Evolutionary conservation across 2,113 vertebrate genomes (phyloP), one percentile per base, ranked within the genome.

Genomic region (Pachyramphus minor): DNA sequence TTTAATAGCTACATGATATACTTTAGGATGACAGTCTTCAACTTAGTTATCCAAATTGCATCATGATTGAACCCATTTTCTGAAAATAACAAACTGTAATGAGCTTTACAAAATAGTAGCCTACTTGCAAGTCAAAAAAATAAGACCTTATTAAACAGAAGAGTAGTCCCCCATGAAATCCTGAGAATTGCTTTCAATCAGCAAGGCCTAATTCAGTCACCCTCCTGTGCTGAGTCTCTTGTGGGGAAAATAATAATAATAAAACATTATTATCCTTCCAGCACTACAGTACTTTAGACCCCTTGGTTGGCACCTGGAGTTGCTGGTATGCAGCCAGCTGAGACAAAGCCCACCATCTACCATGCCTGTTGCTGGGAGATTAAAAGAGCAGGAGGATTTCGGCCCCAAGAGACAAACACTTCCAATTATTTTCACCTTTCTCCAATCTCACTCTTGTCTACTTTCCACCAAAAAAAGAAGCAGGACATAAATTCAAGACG

Each of bases 31-130:
- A 80, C 88, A 94, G 58, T 68, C 50, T 90, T 94, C 83, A 89
- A 71, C 62, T 72, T 86, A 41, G 75, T 94, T 95, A 93, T 87
- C 92, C 91, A 84, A 96, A 95, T 64, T 88, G 56, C 90, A 96
- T 94, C 93, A 67, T 74, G 82, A 96, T 80, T 84, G 68, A 86
- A 56, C 27, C 59, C 67, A 95, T 94, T 88, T 96, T 88, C 76
- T 63, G 79, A 86, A 81, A 80, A 90, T 68, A 90, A 73, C 35
- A 71, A 87, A 77, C 50, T 81, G 55, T 77, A 95, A 78, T 42
- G 56, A 92, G 47, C 56, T 93, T 89, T 75, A 88, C 27, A 84
- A 81, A 95, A 81, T 25, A 55, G 73, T 7, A 87, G 41, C n/a
- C 52, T 75, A 89, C 80, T 86, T 64, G 41, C 22, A 94, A 94